Conservation (phyloP, 1,140 invertebrate genomes). For the Pachyrhynchus sulphureomaculatus region DNA sequence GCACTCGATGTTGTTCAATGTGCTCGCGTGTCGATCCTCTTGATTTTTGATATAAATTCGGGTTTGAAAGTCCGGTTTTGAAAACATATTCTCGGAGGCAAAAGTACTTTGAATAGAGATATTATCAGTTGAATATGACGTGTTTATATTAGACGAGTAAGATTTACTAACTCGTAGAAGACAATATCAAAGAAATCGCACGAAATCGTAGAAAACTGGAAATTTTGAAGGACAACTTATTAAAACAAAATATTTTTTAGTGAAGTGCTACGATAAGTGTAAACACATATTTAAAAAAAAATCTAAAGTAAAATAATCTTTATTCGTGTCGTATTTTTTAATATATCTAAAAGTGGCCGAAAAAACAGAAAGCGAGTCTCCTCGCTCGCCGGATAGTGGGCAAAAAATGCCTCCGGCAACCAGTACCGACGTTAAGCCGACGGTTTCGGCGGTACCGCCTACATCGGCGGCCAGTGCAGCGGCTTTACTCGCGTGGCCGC, state of each 20-base stretch:
- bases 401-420: constrained; percentile 40
- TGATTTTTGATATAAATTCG: constrained; percentile 24
- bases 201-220: too few species aligned
- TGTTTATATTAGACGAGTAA: too few species aligned
- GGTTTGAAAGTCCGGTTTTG: background rate
- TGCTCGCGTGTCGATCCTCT: constrained; percentile 50
- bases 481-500: constrained; percentile 50
- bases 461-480: constrained; percentile 36
- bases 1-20: constrained; percentile 48
- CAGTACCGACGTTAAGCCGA: constrained; percentile 2
- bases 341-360: constrained; percentile 49
- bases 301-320: too few species aligned
- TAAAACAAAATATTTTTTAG: too few species aligned
- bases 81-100: constrained; percentile 20
- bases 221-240: too few species aligned
- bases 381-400: constrained; percentile 23
- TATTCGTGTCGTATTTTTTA: too few species aligned
- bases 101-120: too few species aligned
- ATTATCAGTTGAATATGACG: too few species aligned
- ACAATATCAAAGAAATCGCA: too few species aligned
- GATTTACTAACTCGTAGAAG: too few species aligned
- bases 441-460: constrained; percentile 19
- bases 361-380: constrained; percentile 22
- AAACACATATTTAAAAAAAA: too few species aligned
- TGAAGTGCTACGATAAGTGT: too few species aligned